These are phyloP conservation scores for Brachylomia viminalis DNA, from an alignment of 2,888 invertebrate species.

Conservation along the genomic window DNA sequence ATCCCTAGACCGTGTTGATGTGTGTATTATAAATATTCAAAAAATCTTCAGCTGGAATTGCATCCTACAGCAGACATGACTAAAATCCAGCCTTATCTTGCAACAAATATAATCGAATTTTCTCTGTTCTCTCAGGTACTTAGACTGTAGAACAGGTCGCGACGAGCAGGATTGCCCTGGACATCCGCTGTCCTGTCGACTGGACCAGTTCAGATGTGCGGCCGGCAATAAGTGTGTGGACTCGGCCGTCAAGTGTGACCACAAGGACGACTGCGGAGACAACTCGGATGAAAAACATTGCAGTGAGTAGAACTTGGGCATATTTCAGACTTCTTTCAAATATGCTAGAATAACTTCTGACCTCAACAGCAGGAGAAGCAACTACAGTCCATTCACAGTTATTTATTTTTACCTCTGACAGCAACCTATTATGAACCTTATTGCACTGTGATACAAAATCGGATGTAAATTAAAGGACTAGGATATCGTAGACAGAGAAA, in stretches of 20 bases:
- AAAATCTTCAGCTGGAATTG: background rate
- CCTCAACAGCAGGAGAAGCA: background rate
- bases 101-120: background rate
- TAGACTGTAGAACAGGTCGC: constrained; percentile 95
- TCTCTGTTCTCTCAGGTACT: constrained; percentile 82
- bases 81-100: background rate
- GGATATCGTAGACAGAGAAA: too few relatives aligned
- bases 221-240: constrained; percentile 96
- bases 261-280: constrained; percentile 97
- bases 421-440: background rate
- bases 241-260: constrained; percentile 94
- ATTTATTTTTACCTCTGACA: background rate
- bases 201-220: constrained; percentile 96
- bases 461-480: background rate
- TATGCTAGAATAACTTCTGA: background rate
- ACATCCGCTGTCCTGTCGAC: constrained; percentile 91
- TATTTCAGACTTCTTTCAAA: background rate
- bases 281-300: constrained; percentile 97
- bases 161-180: constrained; percentile 95
- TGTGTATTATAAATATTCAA: too few relatives aligned
- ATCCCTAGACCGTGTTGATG: too few relatives aligned
- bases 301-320: constrained; percentile 90
- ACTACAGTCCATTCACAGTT: background rate
- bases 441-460: background rate
- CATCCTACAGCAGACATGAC: background rate